These are phyloP conservation scores for Galerucella nymphaeae DNA, from an alignment of 2,888 invertebrate genomes.

Conservation along the genomic window DNA sequence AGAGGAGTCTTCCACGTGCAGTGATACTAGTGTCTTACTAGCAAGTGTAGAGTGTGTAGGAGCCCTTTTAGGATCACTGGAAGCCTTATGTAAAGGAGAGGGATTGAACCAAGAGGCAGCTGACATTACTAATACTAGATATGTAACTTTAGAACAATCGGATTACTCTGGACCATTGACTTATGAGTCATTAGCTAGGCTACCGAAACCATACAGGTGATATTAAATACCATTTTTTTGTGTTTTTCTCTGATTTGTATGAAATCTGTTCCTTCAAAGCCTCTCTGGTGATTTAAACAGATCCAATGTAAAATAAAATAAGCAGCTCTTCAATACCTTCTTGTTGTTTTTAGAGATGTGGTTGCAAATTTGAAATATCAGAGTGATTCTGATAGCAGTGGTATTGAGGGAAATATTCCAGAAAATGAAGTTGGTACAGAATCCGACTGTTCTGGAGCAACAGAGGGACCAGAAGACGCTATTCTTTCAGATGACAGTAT, in stretches of 20 bases:
- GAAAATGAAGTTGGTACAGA: conserved; percentile 62
- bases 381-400: conserved; percentile 73
- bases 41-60: conserved; percentile 87
- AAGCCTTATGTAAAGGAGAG: conserved; percentile 81
- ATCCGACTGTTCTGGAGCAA: conserved; percentile 69
- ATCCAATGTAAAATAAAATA: neutral
- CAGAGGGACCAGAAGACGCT: conserved; percentile 75
- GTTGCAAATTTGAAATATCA: conserved; percentile 73
- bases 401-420: conserved; percentile 64
- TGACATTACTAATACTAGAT: conserved; percentile 73
- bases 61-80: conserved; percentile 83
- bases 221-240: neutral
- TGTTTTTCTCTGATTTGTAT: no score
- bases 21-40: conserved; percentile 79
- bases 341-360: conserved; percentile 69
- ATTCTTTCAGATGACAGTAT: conserved; percentile 74
- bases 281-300: no score
- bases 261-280: no score
- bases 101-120: conserved; percentile 74
- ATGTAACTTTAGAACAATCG: conserved; percentile 76
- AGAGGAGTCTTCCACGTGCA: conserved; percentile 89
- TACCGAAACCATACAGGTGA: conserved; percentile 84
- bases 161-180: conserved; percentile 88
- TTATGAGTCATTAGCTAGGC: conserved; percentile 84
- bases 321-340: neutral